Conservation (phyloP, 2,888 invertebrate species). For the Esperia sulphurella region DNA sequence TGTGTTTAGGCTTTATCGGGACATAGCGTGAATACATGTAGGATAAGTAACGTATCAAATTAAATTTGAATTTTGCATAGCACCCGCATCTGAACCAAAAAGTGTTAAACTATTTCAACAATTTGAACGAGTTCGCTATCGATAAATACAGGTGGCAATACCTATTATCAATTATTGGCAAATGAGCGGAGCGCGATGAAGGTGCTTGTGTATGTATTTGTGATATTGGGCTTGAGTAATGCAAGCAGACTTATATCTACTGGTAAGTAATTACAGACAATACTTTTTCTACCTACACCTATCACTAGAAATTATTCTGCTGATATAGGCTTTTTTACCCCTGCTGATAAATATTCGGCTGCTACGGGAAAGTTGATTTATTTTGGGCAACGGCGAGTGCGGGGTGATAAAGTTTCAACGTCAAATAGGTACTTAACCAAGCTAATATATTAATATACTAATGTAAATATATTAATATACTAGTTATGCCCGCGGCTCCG, state of each 20-base stretch:
- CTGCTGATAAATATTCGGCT: no score
- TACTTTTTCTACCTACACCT: no score
- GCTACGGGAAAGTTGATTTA: no score
- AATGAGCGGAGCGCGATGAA: slow-evolving; percentile 41
- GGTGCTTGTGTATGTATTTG: slow-evolving; percentile 36
- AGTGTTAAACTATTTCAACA: slow-evolving; percentile 22
- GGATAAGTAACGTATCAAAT: not conserved
- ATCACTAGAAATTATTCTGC: no score
- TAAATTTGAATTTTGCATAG: not conserved
- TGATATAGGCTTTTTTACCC: no score
- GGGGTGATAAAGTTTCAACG: no score
- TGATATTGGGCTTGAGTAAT: slow-evolving; percentile 32
- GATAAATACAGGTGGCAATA: slow-evolving; percentile 34
- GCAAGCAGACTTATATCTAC: slow-evolving; percentile 40
- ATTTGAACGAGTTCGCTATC: slow-evolving; percentile 24
- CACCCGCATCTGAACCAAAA: slow-evolving; percentile 7
- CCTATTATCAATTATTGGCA: slow-evolving; percentile 30
- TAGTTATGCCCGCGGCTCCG: no score
- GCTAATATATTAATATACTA: no score
- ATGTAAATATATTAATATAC: no score
- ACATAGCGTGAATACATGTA: not conserved
- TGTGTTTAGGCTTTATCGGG: not conserved
- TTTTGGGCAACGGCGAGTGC: no score
- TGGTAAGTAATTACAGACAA: slow-evolving; percentile 34
- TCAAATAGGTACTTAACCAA: no score